phyloP scores from a whole-genome alignment of 2,888 invertebrate genomes.

The Zootermopsis nevadensis region DNA sequence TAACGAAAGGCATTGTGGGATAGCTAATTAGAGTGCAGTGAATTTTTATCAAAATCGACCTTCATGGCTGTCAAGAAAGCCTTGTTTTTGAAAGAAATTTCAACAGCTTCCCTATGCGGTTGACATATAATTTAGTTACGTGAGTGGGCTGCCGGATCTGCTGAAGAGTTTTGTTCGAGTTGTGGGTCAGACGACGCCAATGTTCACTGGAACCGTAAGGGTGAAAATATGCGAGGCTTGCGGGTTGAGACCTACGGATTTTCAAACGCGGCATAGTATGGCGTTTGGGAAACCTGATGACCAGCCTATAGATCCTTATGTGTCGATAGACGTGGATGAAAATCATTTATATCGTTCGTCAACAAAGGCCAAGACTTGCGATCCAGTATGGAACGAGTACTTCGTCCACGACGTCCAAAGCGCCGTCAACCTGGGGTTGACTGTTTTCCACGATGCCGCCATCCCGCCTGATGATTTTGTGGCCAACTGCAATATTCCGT shows the following conservation, averaged over 20 bases:
- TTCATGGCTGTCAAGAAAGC: constrained; percentile 60
- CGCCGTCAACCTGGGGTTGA: constrained; percentile 91
- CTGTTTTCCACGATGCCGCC: constrained; percentile 98
- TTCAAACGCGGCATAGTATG: constrained; percentile 87
- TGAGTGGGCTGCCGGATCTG: constrained; percentile 55
- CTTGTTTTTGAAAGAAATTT: constrained; percentile 56
- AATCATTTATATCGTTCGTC: constrained; percentile 91
- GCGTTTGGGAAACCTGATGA: constrained; percentile 86
- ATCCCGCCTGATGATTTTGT: constrained; percentile 99
- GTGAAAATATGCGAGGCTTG: constrained; percentile 98
- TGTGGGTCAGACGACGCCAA: constrained; percentile 61
- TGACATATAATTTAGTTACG: constrained; percentile 55
- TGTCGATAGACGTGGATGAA: constrained; percentile 96
- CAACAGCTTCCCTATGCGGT: constrained; percentile 57
- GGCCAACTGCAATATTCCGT: constrained; percentile 95
- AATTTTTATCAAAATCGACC: constrained; percentile 59
- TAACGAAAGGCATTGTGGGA: constrained; percentile 58
- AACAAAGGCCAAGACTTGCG: constrained; percentile 93
- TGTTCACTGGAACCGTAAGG: constrained; percentile 98
- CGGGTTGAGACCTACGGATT: constrained; percentile 96
- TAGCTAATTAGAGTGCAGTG: constrained; percentile 58
- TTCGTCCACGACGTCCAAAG: constrained; percentile 92
- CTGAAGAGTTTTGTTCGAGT: constrained; percentile 55
- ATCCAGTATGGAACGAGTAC: constrained; percentile 96
- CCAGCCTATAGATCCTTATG: constrained; percentile 96